A percentile compares a stretch with the other conserved stretches of the same genome.
phyloP scores from a whole-genome alignment of 2,888 invertebrate genomes.

The Drosophila neonasuta region DNA sequence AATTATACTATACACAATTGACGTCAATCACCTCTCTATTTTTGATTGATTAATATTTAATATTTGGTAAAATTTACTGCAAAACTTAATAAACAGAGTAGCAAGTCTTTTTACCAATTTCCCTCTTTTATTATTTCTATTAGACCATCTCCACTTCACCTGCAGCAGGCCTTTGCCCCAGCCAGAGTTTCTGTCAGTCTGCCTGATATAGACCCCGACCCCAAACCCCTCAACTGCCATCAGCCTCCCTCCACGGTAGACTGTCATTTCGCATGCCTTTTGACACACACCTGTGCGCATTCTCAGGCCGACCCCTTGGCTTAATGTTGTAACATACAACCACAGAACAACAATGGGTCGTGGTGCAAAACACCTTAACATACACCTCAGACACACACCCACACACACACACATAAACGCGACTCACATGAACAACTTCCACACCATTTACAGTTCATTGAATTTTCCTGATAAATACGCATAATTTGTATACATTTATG shows the following conservation, averaged over 20 bases:
- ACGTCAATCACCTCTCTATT: too few species aligned
- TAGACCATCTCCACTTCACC: not conserved
- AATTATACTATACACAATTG: too few species aligned
- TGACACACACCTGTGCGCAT: conserved; percentile 74
- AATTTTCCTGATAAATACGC: conserved; percentile 75
- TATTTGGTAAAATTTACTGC: conserved; percentile 35
- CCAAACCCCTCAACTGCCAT: not conserved
- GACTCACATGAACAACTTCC: conserved; percentile 67
- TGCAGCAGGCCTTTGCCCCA: conserved; percentile 4
- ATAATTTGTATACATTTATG: conserved; percentile 74
- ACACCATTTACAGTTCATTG: conserved; percentile 76
- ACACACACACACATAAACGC: conserved; percentile 27
- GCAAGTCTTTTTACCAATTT: not conserved
- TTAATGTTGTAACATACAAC: conserved; percentile 72
- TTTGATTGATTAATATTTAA: conserved; percentile 32
- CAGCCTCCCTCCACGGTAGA: not conserved
- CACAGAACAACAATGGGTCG: conserved; percentile 62
- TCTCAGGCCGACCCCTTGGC: conserved; percentile 64
- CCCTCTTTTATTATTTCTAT: conserved; percentile 32
- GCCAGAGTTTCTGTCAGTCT: not conserved
- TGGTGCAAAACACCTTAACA: conserved; percentile 61
- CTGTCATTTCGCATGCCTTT: conserved; percentile 57
- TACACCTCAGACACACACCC: conserved; percentile 31
- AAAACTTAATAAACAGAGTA: conserved; percentile 18
- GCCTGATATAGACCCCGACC: not conserved